These are phyloP conservation scores for Syncerus caffer DNA, from an alignment of 2,797 vertebrate genomes.

Conservation along the genomic window DNA sequence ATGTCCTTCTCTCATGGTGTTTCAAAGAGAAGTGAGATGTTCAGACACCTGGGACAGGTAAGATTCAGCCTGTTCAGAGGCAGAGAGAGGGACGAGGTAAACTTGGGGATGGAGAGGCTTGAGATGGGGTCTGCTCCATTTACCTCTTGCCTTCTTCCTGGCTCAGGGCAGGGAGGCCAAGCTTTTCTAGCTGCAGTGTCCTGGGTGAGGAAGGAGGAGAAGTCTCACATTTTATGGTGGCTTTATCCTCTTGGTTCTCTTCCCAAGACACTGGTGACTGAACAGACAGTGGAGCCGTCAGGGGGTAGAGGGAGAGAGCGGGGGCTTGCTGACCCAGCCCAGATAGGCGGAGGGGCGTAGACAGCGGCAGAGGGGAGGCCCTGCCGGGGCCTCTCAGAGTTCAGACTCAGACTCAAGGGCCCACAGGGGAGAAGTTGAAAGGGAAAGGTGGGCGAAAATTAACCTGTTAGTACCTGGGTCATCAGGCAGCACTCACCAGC, in stretches of 20 bases:
- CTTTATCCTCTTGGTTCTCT: slow-evolving; percentile 94
- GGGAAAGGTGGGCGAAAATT: neutral
- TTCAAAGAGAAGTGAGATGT: neutral
- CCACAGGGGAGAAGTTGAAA: neutral
- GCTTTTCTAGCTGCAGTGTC: slow-evolving; percentile 91
- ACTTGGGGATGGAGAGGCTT: neutral
- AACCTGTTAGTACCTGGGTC: slow-evolving; percentile 57
- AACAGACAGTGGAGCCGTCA: slow-evolving; percentile 78
- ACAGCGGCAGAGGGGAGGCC: neutral
- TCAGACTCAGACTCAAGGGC: slow-evolving; percentile 12
- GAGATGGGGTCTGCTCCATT: neutral
- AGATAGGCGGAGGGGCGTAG: neutral
- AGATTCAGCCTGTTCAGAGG: neutral
- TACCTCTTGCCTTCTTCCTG: slow-evolving; percentile 95
- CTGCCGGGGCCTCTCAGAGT: neutral
- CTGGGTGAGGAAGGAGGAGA: slow-evolving; percentile 96
- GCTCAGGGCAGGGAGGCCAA: slow-evolving; percentile 92
- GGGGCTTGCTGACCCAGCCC: slow-evolving; percentile 60
- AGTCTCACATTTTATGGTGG: slow-evolving; percentile 98
- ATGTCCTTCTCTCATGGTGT: neutral
- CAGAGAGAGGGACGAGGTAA: neutral
- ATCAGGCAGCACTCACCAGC: slow-evolving; percentile 87
- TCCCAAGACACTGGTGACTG: slow-evolving; percentile 92
- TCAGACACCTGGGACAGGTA: neutral
- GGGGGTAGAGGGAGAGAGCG: slow-evolving; percentile 54